Base-by-base conservation (phyloP, 2,113 vertebrate genomes). In the Aphyosemion australe region DNA sequence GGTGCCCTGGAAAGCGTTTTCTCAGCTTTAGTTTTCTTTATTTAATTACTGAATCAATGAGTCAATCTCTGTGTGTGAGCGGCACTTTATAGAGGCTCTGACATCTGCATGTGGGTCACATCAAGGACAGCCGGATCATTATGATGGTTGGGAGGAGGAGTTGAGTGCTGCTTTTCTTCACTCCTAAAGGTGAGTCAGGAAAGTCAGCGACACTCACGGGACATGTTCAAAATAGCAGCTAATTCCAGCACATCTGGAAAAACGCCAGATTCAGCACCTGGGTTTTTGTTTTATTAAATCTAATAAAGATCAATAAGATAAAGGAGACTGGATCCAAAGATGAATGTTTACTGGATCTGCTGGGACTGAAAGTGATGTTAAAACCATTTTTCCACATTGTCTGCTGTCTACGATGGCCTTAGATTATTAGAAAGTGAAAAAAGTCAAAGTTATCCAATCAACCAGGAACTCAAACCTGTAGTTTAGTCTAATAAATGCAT, bases 71-170 rank as follows among this genome's bases (percentile, higher is more conserved):
- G 45, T 59, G 65, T 57, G 69, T 64, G 13, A 55, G 63, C 64
- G 39, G 48, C 53, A 55, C 53, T 69, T 56, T 41, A 52, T 3
- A 47, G 56, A 68, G 71, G 61, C 46, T 32, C 59, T 76, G 84
- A 87, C 80, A 86, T 82, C 69, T 79, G 72, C 64, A 50, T 49
- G 65, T 37, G 70, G 83, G 85, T 85, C 85, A 87, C 62, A 1
- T 83, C 79, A 82, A 79, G 87, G 85, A 85, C 88, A 87, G 61
- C 2, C 12, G 61, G 70, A 64, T 72, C 78, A 77, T 85, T 76
- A 76, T n/a, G 5, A 65, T 53, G 75, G 66, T 63, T 66, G 47
- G 72, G 80, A 18, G 32, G n/a, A 48, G n/a, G 42, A 48, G 55
- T 1, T 10, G 19, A 53, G 37, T 57, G 65, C 68, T 83, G 78